Evolutionary conservation across 2,113 vertebrate species (phyloP).

Genomic region (Chionomys nivalis): DNA sequence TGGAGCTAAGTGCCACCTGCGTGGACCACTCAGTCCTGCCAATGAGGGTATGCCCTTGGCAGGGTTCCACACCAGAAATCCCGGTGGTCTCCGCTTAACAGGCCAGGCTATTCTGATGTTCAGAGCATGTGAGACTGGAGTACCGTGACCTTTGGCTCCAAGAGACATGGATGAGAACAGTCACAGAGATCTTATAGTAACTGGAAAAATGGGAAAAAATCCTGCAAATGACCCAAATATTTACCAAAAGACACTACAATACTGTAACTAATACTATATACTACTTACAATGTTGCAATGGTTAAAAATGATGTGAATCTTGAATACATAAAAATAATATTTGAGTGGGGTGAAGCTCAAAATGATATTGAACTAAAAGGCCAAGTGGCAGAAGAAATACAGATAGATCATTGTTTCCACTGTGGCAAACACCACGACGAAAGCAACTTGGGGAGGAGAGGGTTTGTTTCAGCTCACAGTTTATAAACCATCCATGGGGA

Average conservation of each 20-base stretch:
- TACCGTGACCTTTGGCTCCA: neutral
- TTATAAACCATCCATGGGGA: neutral
- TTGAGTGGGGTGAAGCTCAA: neutral
- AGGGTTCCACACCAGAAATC: neutral
- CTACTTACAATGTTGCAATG: neutral
- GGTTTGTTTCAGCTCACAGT: neutral
- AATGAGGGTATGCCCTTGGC: neutral
- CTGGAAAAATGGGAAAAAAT: neutral
- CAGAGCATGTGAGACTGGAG: neutral
- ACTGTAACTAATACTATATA: neutral
- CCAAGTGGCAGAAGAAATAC: neutral
- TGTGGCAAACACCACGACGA: neutral
- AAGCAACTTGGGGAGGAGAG: neutral
- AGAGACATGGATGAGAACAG: neutral
- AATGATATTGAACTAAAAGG: neutral
- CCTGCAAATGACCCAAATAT: neutral
- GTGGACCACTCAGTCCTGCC: neutral
- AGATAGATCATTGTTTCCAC: neutral
- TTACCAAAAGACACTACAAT: neutral
- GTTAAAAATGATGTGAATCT: neutral
- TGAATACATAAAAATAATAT: neutral
- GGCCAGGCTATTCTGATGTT: neutral
- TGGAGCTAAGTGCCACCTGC: neutral
- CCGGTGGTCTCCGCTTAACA: accelerated
- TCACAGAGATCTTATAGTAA: neutral